A percentile compares a stretch with the other conserved stretches of the same genome.
These are phyloP conservation scores for Aurelia coerulea DNA, from an alignment of 30 jellyfish, hydroid and myxozoan genomes.

Conservation along the genomic window DNA sequence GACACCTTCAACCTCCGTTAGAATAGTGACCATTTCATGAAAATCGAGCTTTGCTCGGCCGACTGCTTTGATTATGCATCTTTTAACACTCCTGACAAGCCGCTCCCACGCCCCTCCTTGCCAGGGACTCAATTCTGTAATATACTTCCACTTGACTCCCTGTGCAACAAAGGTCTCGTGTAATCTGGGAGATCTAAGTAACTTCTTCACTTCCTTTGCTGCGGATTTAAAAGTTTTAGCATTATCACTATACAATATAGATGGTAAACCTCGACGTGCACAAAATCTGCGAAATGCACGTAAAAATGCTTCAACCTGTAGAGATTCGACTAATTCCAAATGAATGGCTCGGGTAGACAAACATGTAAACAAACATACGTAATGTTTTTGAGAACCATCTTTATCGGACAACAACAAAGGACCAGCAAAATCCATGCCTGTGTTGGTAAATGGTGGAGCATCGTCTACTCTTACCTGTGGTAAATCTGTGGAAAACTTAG, in stretches of 20 bases:
- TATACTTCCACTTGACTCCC: conserved; percentile 41
- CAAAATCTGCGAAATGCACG: conserved; percentile 68
- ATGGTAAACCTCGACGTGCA: conserved; percentile 70
- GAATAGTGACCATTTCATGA: conserved; percentile 24
- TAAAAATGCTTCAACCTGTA: conserved; percentile 56
- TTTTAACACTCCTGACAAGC: conserved; percentile 28
- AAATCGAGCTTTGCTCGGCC: conserved; percentile 55
- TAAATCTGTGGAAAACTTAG: conserved; percentile 18
- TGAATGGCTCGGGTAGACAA: conserved; percentile 63
- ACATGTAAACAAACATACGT: conserved; percentile 67
- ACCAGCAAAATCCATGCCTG: conserved; percentile 66
- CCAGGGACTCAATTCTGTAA: conserved; percentile 30
- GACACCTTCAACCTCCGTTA: conserved; percentile 38
- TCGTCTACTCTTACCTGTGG: conserved; percentile 65
- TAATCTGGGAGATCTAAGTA: conserved; percentile 25
- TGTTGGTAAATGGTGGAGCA: conserved; percentile 62
- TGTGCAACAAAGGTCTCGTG: conserved; percentile 9
- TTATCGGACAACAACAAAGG: conserved; percentile 32
- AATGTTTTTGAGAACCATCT: conserved; percentile 16
- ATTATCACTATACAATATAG: conserved; percentile 43
- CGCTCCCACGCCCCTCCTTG: conserved; percentile 62
- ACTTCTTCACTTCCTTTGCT: conserved; percentile 38
- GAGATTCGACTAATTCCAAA: conserved; percentile 54
- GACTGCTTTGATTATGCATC: conserved; percentile 33
- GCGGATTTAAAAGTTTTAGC: too few relatives aligned